Evolutionary conservation across 1,140 invertebrate species (phyloP), one percentile per base, ranked within the genome.

Genomic region (Neodiprion lecontei): DNA sequence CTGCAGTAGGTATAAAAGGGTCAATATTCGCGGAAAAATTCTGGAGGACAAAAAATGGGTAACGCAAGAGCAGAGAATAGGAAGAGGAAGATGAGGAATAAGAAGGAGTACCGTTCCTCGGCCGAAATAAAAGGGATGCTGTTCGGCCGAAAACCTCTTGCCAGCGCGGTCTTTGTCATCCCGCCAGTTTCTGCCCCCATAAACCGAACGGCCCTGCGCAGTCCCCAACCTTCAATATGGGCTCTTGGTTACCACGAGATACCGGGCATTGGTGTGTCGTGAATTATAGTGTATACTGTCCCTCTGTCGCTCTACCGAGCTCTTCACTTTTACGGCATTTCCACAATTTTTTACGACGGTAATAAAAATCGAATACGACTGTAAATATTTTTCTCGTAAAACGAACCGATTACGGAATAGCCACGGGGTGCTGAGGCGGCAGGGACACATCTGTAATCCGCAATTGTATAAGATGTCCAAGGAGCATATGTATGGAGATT

Each of bases 281-380:
- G 53, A 61, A 17, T 14, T 61, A 17, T 61, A 17, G 53, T 17
- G 9, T 61, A 61, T 17, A 61, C 53, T 61, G 53, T 61, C 53
- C 53, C 53, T 61, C 53, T 61, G 53, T 61, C 53, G 11, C 53
- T 61, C 53, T 61, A 17, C n/a, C 53, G 28, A 40, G 72, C 69
- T 28, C 74, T 75, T 76, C 70, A 75, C 73, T 82, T 87, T 87
- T 87, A 87, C 80, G 79, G 81, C 85, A 84, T 86, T 87, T 84
- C 81, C 82, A 84, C 84, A 87, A 87, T 86, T 87, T 87, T 87
- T 87, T 86, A 87, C 82, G 81, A 81, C 80, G 72, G 69, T 77
- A 81, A 80, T 83, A 84, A 86, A 86, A 76, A 76, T 78, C 78
- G n/a, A 61, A 61, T 61, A 61, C 53, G 53, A 61, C 53, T 61